phyloP scores from a whole-genome alignment of 2,888 invertebrate species.

The Thymelicus sylvestris region DNA sequence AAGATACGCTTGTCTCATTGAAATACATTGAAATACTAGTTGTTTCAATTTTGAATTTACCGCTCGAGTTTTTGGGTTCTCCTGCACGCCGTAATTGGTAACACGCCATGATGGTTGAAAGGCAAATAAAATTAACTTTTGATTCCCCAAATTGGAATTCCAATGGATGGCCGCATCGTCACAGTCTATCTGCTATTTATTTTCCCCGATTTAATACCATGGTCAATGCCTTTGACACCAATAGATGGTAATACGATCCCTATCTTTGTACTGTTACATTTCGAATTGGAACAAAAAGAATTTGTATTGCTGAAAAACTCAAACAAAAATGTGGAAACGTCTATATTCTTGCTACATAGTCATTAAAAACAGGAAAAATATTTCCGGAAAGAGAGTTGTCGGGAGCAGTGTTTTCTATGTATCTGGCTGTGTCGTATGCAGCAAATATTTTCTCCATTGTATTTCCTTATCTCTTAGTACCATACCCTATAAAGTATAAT shows the following conservation, averaged over 20 bases:
- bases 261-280: neutral
- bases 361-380: conserved; percentile 1
- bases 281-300: neutral
- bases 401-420: neutral
- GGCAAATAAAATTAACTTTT: conserved; percentile 41
- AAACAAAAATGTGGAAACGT: neutral
- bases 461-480: neutral
- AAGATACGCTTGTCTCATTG: neutral
- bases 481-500: no score
- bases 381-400: neutral
- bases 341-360: neutral
- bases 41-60: no score
- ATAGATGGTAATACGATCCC: neutral
- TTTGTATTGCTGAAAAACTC: neutral
- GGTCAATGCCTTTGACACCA: conserved; percentile 7
- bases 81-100: no score
- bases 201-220: conserved; percentile 15
- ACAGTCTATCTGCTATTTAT: conserved; percentile 30
- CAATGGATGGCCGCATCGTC: conserved; percentile 35
- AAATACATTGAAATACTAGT: no score
- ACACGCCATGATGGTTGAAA: neutral
- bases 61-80: no score
- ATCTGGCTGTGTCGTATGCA: neutral
- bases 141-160: conserved; percentile 44
- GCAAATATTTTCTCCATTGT: neutral